Conservation (phyloP, 1,140 invertebrate genomes). For the honey bee (Apis mellifera) region DNA sequence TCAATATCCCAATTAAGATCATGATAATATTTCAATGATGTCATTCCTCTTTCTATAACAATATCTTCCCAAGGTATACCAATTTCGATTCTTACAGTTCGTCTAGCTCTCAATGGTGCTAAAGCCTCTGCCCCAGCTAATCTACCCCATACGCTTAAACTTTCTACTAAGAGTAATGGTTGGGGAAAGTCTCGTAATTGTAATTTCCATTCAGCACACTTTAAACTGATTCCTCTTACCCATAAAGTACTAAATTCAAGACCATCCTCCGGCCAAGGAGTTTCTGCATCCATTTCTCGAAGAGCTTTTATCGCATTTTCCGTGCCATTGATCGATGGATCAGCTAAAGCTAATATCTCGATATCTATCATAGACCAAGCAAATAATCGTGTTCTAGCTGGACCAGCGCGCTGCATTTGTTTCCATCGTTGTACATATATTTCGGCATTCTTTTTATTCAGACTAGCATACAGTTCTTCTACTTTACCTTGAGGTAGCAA, state of each 20-base stretch:
- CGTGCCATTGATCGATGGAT: constrained; percentile 92
- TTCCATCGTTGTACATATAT: constrained; percentile 97
- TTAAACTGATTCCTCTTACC: constrained; percentile 92
- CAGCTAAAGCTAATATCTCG: constrained; percentile 92
- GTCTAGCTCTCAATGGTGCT: constrained; percentile 88
- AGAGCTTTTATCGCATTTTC: constrained; percentile 89
- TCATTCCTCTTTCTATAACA: constrained; percentile 92
- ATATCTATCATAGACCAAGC: constrained; percentile 91
- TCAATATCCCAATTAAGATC: constrained; percentile 97
- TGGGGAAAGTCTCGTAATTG: constrained; percentile 98
- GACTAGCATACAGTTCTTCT: constrained; percentile 92
- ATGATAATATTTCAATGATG: constrained; percentile 97
- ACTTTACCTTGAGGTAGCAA: constrained; percentile 93
- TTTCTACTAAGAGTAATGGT: constrained; percentile 91
- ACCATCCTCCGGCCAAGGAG: constrained; percentile 94
- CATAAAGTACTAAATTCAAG: constrained; percentile 96
- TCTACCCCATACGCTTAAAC: constrained; percentile 93
- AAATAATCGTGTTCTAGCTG: constrained; percentile 89
- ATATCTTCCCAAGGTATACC: constrained; percentile 89
- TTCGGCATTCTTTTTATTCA: constrained; percentile 94
- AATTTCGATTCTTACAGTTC: constrained; percentile 87
- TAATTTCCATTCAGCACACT: constrained; percentile 92
- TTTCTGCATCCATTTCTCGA: constrained; percentile 90
- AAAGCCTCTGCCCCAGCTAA: constrained; percentile 94
- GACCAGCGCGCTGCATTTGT: constrained; percentile 88